Evolutionary conservation across 2,888 invertebrate genomes (phyloP).

Genomic region (Nephrotoma flavescens): DNA sequence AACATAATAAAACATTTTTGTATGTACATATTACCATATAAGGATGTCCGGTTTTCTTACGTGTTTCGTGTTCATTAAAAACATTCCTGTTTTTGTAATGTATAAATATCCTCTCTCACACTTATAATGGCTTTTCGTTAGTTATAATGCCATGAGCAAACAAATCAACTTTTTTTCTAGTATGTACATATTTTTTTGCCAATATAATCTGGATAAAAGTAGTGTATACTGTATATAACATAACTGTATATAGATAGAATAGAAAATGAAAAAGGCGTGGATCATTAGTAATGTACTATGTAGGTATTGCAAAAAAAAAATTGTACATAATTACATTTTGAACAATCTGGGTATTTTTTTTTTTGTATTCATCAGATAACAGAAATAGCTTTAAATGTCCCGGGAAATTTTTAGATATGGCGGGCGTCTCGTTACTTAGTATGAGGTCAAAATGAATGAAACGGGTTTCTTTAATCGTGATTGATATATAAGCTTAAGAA

Average conservation of each 20-base stretch:
- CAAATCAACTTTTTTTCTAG: not conserved
- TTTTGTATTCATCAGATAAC: not conserved
- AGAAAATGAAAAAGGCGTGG: not conserved
- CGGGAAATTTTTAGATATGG: not conserved
- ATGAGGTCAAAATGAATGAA: too few relatives aligned
- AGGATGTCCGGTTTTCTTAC: constrained; percentile 1
- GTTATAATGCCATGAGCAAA: not conserved
- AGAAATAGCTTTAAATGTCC: not conserved
- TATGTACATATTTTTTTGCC: not conserved
- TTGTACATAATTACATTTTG: not conserved
- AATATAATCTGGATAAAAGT: not conserved
- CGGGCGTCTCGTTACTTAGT: too few relatives aligned
- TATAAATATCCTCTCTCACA: not conserved
- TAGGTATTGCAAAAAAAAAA: not conserved
- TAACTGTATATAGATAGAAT: not conserved
- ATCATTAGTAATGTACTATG: not conserved
- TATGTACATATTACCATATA: not conserved
- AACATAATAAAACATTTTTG: not conserved
- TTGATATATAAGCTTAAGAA: too few relatives aligned
- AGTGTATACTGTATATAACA: not conserved
- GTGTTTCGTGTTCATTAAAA: constrained; percentile 1
- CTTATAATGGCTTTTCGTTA: not conserved
- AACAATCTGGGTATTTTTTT: not conserved
- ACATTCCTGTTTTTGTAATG: not conserved
- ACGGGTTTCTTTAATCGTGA: too few relatives aligned